These are phyloP conservation scores for Manis crassicaudata DNA, from an alignment of 2,797 vertebrate species.

Conservation along the genomic window DNA sequence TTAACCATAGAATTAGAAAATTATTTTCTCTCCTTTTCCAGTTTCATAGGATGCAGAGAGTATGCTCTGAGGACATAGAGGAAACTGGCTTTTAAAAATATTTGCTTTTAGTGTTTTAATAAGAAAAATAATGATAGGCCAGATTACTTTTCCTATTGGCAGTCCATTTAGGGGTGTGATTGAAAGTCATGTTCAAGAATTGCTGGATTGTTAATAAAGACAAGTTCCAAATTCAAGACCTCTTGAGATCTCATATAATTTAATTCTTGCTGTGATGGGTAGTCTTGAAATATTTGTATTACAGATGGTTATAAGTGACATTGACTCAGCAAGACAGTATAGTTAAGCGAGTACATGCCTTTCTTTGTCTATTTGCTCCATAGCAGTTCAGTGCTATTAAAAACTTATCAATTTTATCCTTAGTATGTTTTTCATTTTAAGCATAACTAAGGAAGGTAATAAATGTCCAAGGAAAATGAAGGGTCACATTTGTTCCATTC, in stretches of 20 bases:
- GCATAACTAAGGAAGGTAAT: conserved; percentile 56
- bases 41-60: background rate
- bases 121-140: conserved; percentile 44
- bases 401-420: conserved; percentile 44
- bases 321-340: conserved; percentile 38
- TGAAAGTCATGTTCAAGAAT: conserved; percentile 52
- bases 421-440: conserved; percentile 53
- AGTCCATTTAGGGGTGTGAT: conserved; percentile 46
- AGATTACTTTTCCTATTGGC: conserved; percentile 38
- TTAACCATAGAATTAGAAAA: background rate
- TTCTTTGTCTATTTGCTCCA: background rate
- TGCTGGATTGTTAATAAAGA: conserved; percentile 65
- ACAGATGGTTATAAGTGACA: conserved; percentile 40
- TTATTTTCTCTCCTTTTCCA: conserved; percentile 35
- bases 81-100: conserved; percentile 53
- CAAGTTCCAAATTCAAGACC: conserved; percentile 54
- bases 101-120: conserved; percentile 57
- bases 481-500: background rate
- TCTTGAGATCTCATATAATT: conserved; percentile 56
- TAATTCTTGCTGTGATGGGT: conserved; percentile 59
- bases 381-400: conserved; percentile 3
- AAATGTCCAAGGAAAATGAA: conserved; percentile 31
- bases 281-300: conserved; percentile 51
- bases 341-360: conserved; percentile 14
- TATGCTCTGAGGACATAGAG: conserved; percentile 2